Evolutionary conservation across 2,797 vertebrate genomes (phyloP).

Genomic region (Tenualosa ilisha): DNA sequence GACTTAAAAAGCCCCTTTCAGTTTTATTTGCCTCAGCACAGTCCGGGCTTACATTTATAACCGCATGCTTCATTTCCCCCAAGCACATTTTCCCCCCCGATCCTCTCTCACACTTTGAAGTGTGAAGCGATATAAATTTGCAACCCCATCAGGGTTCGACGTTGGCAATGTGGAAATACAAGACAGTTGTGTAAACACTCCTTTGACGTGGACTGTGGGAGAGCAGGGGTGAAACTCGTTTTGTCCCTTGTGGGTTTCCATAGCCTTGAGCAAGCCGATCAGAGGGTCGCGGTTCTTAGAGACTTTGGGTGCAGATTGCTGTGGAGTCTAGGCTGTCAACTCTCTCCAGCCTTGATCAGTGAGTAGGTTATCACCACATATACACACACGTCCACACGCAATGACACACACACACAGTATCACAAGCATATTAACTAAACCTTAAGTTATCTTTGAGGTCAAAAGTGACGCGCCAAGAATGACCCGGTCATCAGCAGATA

Average conservation of each 20-base stretch:
- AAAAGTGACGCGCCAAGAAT: no score
- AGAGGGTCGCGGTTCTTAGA: slow-evolving; percentile 33
- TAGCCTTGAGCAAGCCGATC: slow-evolving; percentile 59
- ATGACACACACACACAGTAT: neutral
- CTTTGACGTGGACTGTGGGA: slow-evolving; percentile 53
- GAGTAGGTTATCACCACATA: slow-evolving; percentile 5
- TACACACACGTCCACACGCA: neutral
- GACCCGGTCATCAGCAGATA: no score
- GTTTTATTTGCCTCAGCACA: slow-evolving; percentile 63
- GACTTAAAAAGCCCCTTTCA: slow-evolving; percentile 55
- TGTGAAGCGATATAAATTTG: slow-evolving; percentile 64
- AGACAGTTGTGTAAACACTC: slow-evolving; percentile 65
- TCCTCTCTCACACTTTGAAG: slow-evolving; percentile 58
- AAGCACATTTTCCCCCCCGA: slow-evolving; percentile 49
- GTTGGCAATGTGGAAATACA: slow-evolving; percentile 63
- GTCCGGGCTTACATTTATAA: slow-evolving; percentile 63
- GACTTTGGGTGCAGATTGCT: neutral
- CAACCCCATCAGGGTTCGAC: slow-evolving; percentile 63
- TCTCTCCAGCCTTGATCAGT: neutral
- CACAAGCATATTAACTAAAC: no score
- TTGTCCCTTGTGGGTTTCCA: slow-evolving; percentile 62
- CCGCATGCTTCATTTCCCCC: slow-evolving; percentile 55
- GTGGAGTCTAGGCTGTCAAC: neutral
- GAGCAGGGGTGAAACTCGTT: slow-evolving; percentile 57
- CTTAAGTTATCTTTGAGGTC: no score